Conservation (phyloP, 2,113 vertebrate genomes). For the Choloepus hoffmanni region DNA sequence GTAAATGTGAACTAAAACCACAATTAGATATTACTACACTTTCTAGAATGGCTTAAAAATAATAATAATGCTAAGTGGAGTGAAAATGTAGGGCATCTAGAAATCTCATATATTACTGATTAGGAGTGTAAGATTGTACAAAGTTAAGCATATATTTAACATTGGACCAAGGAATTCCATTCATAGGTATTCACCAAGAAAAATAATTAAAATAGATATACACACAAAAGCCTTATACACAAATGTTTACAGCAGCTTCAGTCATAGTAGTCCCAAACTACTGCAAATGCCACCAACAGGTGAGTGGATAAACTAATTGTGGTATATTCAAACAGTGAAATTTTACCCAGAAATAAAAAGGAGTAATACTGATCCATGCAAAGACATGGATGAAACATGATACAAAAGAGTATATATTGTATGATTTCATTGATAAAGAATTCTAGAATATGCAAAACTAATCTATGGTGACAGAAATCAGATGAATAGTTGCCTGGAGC, state of each 20-base stretch:
- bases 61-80: neutral
- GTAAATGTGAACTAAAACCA: neutral
- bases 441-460: neutral
- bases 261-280: neutral
- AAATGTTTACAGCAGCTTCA: neutral
- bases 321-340: neutral
- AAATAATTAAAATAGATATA: neutral
- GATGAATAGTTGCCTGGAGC: neutral
- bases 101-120: neutral
- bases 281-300: neutral
- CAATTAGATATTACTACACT: neutral
- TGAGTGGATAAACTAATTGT: neutral
- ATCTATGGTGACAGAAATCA: neutral
- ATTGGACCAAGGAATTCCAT: neutral
- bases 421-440: neutral
- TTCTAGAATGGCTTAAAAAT: neutral
- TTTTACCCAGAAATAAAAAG: slow-evolving; percentile 35
- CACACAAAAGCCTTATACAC: neutral
- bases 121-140: neutral
- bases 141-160: neutral
- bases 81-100: neutral
- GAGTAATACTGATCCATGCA: neutral
- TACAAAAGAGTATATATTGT: neutral
- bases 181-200: neutral
- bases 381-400: neutral